phyloP scores from a whole-genome alignment of 1,140 invertebrate genomes.

The Sminthurinus signatus region DNA sequence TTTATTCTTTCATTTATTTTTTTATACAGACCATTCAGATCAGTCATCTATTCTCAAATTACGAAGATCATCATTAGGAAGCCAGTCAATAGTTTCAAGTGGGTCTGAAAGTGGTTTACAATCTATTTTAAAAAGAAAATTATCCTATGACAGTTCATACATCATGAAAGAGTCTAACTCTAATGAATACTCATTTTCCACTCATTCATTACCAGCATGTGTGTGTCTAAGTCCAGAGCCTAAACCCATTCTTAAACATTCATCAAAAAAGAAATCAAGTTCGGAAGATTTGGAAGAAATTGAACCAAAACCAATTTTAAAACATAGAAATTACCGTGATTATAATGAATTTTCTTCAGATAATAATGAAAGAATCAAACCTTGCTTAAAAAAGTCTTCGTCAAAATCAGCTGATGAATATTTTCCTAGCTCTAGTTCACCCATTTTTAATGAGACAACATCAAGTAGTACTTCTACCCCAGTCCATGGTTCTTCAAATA shows the following conservation, averaged over 20 bases:
- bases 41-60: constrained; percentile 34
- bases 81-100: constrained; percentile 6
- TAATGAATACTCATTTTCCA: constrained; percentile 28
- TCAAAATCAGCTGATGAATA: constrained; percentile 26
- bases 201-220: constrained; percentile 18
- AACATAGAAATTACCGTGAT: constrained; percentile 45
- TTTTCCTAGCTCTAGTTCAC: neutral
- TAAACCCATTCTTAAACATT: constrained; percentile 55
- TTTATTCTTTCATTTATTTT: constrained; percentile 3
- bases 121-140: constrained; percentile 34
- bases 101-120: constrained; percentile 27
- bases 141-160: constrained; percentile 30
- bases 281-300: constrained; percentile 66
- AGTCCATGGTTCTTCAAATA: neutral
- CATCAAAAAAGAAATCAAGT: constrained; percentile 73
- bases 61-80: constrained; percentile 43
- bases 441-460: neutral
- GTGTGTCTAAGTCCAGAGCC: constrained; percentile 48
- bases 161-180: constrained; percentile 19
- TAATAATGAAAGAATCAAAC: constrained; percentile 26
- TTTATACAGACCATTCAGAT: constrained; percentile 14
- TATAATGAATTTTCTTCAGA: constrained; percentile 21
- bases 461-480: constrained; percentile 1
- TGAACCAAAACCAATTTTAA: constrained; percentile 71
- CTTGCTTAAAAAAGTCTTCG: constrained; percentile 34